Evolutionary conservation across 1,140 invertebrate species (phyloP), one percentile per base, ranked within the genome.

Genomic region (Neelides sp.): DNA sequence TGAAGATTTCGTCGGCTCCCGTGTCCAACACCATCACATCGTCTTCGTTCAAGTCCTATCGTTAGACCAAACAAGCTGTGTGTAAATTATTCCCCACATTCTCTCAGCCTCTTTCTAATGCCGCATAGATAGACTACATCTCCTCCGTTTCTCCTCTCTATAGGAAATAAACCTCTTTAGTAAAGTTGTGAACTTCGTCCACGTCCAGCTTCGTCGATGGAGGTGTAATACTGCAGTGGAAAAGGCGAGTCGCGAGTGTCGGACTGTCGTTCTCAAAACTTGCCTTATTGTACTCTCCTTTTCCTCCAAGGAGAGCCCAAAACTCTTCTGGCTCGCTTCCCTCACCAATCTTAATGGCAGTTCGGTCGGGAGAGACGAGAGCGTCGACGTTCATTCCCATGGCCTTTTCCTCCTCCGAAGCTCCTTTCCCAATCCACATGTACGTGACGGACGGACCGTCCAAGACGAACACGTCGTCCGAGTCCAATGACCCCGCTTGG

Each of bases 1-100:
- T 64, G 59, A 79, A 85, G 2, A 86, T 66, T 63, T 81, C 78
- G 26, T 54, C 55, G 63, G 80, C 75, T 12, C 80, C 80, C 20
- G 74, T 73, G 66, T 85, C 82, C 50, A 85, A 58, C 10, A 85
- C 68, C 74, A 83, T 84, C 0, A 82, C 70, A 58, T 83, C 80
- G 66, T 85, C 82, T 49, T 78, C 74, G 55, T 81, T 79, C 23
- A 88, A 68, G 65, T 86, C 83, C 76, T 82, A 60, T 27, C 55
- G 49, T 35, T 43, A 58, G 40, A 19, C 35, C 15, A 48, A 34
- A 39, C 20, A 39, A 39, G 27, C 12, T 5, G 15, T 23, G 22
- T 42, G 4, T 15, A 8, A 42, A 20, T n/a, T n/a, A n/a, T n/a
- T n/a, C n/a, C n/a, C n/a, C n/a, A n/a, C n/a, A n/a, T n/a, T n/a